Evolutionary conservation across 23 tunicate genomes (phyloP), one percentile per base, ranked within the genome.

Genomic region (Ciona savignyi): DNA sequence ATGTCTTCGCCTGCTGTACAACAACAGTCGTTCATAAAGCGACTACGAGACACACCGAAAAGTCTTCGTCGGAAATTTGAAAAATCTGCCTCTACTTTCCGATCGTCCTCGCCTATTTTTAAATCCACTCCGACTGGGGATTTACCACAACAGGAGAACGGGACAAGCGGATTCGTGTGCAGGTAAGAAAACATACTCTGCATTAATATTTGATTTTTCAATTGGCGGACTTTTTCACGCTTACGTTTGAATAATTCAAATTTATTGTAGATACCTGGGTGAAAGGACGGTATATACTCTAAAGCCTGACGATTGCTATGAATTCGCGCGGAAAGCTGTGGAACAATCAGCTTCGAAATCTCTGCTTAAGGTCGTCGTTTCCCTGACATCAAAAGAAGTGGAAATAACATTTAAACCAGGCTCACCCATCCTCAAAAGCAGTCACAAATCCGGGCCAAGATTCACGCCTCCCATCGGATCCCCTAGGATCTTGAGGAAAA

Each of bases 301-400:
- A 33, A 79, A 86, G 62, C 93, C 93, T 15, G 85, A 79, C 49
- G 84, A 79, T 62, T 86, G 93, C 48, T 86, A 86, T 66, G 73
- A 79, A 31, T 86, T 74, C 56, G 93, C 93, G 1, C 70, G 60
- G 0, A 34, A 74, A 25, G 71, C 74, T 60, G 81, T 32, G 28
- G 69, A 60, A 11, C 35, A 33, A n/a, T 29, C 62, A 0, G 51
- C 24, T 19, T 83, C 78, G 32, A 81, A 81, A 48, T 2, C 78
- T 11, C 67, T 77, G 24, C 22, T 27, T 0, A 82, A 82, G 74
- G 75, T 49, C 3, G 24, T 70, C 1, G 26, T 82, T 33, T 3
- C 6, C 4, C 30, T 82, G 29, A 21, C 27, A 0, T 11, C 80
- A n/a, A 74, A 75, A 68, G 29, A 29, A 1, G 70, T 82, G 2